Percentiles rank a stretch among this genome's conserved stretches.
These are phyloP conservation scores for Octodon degus DNA, from an alignment of 2,113 vertebrate species.

Conservation along the genomic window DNA sequence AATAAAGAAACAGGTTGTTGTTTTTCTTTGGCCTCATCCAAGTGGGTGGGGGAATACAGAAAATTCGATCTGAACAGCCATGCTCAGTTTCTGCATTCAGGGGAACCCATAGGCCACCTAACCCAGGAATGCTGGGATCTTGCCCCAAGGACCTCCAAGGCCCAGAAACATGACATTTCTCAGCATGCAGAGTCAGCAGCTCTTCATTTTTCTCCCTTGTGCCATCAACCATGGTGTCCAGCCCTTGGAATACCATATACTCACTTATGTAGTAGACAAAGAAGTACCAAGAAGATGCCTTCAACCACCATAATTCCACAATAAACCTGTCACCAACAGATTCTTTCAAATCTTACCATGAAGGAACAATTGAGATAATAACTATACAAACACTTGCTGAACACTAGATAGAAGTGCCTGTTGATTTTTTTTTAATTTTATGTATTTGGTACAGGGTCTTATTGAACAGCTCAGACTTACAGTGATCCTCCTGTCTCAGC, in stretches of 20 bases:
- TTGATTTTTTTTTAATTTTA: too few relatives aligned
- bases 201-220: neutral
- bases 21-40: conserved; percentile 68
- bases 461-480: too few relatives aligned
- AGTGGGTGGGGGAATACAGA: conserved; percentile 23
- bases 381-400: neutral
- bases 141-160: neutral
- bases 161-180: neutral
- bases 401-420: neutral
- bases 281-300: neutral
- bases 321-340: neutral
- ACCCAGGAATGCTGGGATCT: rapidly evolving
- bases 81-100: neutral
- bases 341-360: neutral
- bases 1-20: conserved; percentile 78
- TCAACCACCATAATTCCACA: neutral
- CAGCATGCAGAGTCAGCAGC: neutral
- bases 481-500: too few relatives aligned
- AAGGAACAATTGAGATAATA: neutral
- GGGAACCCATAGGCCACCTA: neutral
- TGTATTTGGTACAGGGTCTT: too few relatives aligned
- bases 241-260: neutral
- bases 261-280: neutral
- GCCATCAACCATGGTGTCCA: neutral
- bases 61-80: conserved; percentile 21